A percentile compares a stretch with the other conserved stretches of the same genome.
Conservation (phyloP, 1,140 invertebrate genomes). For the Aphis craccivora region DNA sequence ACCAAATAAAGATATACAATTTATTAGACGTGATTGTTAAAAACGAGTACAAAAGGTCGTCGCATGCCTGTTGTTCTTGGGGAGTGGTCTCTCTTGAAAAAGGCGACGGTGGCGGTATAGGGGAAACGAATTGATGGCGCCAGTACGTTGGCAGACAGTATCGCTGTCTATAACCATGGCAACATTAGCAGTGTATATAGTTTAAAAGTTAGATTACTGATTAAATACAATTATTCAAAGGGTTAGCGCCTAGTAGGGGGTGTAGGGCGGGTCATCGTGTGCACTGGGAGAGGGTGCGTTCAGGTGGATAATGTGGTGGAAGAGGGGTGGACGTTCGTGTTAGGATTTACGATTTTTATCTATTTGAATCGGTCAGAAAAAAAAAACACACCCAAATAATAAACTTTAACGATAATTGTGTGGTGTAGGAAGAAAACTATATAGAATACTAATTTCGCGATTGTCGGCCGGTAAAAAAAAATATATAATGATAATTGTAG, state of each 20-base stretch:
- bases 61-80: constrained; percentile 29
- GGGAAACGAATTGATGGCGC: constrained; percentile 44
- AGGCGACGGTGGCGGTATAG: not conserved
- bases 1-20: constrained; percentile 18
- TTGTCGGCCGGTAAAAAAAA: not conserved
- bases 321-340: not conserved
- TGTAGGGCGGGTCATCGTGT: not conserved
- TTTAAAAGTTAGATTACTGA: constrained; percentile 53
- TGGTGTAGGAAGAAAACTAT: not conserved
- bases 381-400: not conserved
- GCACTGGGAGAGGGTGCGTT: not conserved
- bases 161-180: constrained; percentile 52
- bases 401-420: not conserved
- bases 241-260: not conserved
- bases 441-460: not conserved
- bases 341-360: not conserved
- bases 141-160: constrained; percentile 51
- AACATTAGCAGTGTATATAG: constrained; percentile 41
- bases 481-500: not conserved
- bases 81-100: not conserved
- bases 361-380: not conserved
- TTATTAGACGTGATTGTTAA: constrained; percentile 24
- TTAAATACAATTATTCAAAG: constrained; percentile 52
- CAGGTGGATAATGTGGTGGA: too few relatives aligned
- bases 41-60: constrained; percentile 37